phyloP scores from a whole-genome alignment of 2,113 vertebrate genomes.

The Festucalex cinctus region DNA sequence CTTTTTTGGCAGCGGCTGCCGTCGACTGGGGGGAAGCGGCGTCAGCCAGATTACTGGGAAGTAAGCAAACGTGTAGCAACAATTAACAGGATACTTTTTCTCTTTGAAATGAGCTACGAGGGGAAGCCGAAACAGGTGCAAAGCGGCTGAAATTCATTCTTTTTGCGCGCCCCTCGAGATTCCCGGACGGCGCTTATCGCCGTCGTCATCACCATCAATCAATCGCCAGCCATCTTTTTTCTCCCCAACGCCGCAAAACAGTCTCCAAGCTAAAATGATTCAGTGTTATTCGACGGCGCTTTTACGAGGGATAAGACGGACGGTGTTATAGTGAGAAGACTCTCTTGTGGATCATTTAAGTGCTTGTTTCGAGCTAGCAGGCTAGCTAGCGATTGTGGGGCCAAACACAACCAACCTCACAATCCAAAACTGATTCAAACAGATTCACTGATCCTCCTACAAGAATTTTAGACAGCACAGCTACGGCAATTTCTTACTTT shows the following conservation, averaged over 20 bases:
- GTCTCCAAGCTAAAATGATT: conserved; percentile 41
- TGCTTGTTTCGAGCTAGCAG: background rate
- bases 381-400: background rate
- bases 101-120: conserved; percentile 7
- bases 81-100: conserved; percentile 41
- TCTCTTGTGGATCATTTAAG: background rate
- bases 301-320: background rate
- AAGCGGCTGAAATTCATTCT: conserved; percentile 50
- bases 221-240: conserved; percentile 9
- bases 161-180: conserved; percentile 31
- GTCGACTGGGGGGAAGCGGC: conserved; percentile 50
- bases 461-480: no score
- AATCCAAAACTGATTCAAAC: no score
- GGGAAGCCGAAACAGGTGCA: conserved; percentile 55
- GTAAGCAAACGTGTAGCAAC: conserved; percentile 43
- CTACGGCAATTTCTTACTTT: no score
- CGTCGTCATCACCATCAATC: conserved; percentile 37
- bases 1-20: conserved; percentile 48
- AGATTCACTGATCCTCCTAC: no score
- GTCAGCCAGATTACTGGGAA: conserved; percentile 50
- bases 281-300: conserved; percentile 26
- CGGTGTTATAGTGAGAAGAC: background rate
- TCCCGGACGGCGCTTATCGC: conserved; percentile 38
- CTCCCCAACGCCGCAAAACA: conserved; percentile 12
- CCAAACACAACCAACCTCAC: no score